Conservation (phyloP, 2,888 invertebrate genomes). For the Leucoptera coffeella region DNA sequence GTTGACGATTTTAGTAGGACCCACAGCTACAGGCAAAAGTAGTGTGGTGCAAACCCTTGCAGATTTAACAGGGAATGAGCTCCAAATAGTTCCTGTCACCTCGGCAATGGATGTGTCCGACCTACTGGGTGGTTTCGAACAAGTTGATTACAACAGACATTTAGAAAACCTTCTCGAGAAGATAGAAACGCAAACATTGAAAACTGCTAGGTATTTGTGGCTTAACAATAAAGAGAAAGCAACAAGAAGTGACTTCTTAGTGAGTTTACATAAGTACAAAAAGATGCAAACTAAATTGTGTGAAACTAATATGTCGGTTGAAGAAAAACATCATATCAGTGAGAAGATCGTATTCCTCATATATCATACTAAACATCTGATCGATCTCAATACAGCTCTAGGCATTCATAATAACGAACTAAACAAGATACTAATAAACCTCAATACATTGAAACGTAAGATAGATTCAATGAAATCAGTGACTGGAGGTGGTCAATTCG, state of each 20-base stretch:
- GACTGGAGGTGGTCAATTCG: conserved; percentile 84
- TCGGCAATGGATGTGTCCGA: conserved; percentile 93
- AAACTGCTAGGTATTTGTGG: conserved; percentile 39
- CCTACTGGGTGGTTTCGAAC: conserved; percentile 95
- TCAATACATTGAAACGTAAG: conserved; percentile 26
- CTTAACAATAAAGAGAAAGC: conserved; percentile 12
- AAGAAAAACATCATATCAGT: conserved; percentile 16
- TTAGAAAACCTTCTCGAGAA: conserved; percentile 61
- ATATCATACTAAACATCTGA: conserved; percentile 14
- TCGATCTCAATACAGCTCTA: not conserved
- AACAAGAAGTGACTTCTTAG: conserved; percentile 13
- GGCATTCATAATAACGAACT: conserved; percentile 11
- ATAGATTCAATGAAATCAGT: conserved; percentile 54
- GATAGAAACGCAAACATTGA: conserved; percentile 48
- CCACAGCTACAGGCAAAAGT: conserved; percentile 74
- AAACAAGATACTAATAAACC: conserved; percentile 16
- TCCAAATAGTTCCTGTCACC: conserved; percentile 76
- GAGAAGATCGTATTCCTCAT: conserved; percentile 20
- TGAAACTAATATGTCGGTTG: conserved; percentile 10
- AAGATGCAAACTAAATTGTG: conserved; percentile 11
- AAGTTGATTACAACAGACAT: conserved; percentile 71
- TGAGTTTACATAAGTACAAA: conserved; percentile 23
- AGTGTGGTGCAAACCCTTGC: conserved; percentile 71
- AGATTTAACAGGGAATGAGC: conserved; percentile 63
- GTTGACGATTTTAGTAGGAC: conserved; percentile 84